Evolutionary conservation across 2,888 invertebrate species (phyloP), one percentile per base, ranked within the genome.

Genomic region (Mimachlamys varia): DNA sequence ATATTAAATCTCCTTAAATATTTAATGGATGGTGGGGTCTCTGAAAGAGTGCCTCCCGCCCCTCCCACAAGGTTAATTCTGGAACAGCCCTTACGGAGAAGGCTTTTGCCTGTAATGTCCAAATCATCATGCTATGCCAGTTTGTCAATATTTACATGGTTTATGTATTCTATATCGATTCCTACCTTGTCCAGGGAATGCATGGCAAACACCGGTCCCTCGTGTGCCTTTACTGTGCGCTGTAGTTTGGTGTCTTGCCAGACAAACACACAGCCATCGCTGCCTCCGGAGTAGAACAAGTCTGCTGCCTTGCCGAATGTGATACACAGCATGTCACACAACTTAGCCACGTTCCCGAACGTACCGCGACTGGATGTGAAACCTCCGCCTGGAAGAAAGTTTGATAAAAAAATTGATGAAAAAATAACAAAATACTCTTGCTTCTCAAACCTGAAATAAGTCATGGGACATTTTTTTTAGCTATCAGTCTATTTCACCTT

Each of bases 161-260:
- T 44, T 44, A 7, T 44, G 7, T 44, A 3, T n/a, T n/a, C n/a
- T 76, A 62, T 22, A 17, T 76, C 2, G 10, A 10, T 19, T 62
- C 91, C 90, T 90, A 97, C 97, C 95, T 96, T 96, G 89, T 97
- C 96, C 22, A 96, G 94, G 15, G 96, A 96, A 91, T 96, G 95
- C 95, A 97, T 96, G 91, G 97, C 96, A 95, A 97, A 97, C 88
- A 97, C 94, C 17, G 97, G 97, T 37, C 97, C 97, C 53, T 96
- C 95, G 93, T 97, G 97, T 17, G 96, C 97, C 91, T 96, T 96
- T 15, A 97, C 94, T n/a, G 95, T 95, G 91, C 96, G 96, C 90
- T 95, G 94, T 44, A 97, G 94, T 0, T 91, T 94, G n/a, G 92
- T 94, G 13, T 96, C 96, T 62, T 95, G 93, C 97, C 97, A 97